A percentile compares a stretch with the other conserved stretches of the same genome.
Conservation (phyloP, 2,797 vertebrate species). For the Rousettus madagascariensis region DNA sequence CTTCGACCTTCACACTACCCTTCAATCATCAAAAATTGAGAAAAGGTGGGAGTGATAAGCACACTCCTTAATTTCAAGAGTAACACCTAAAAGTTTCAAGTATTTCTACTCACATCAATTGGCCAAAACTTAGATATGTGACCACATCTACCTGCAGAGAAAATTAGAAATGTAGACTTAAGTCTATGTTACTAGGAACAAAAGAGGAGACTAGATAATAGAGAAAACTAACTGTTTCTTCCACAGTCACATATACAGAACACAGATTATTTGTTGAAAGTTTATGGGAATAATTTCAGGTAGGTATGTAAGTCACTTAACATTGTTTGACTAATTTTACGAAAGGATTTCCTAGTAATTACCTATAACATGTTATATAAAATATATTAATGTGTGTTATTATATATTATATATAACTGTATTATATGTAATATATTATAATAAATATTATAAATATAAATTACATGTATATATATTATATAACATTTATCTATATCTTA, state of each 20-base stretch:
- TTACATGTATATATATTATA: background rate
- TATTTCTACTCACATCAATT: background rate
- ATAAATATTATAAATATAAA: background rate
- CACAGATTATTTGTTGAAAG: background rate
- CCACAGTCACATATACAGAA: background rate
- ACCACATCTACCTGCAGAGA: background rate
- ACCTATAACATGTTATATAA: background rate
- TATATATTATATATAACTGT: background rate
- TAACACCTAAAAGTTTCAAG: background rate
- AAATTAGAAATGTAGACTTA: background rate
- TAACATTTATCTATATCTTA: background rate
- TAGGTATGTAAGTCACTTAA: background rate
- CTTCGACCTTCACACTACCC: background rate
- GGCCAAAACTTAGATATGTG: background rate
- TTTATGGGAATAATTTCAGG: background rate
- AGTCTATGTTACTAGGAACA: background rate
- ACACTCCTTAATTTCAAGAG: background rate
- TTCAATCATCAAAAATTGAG: background rate
- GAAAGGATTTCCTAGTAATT: background rate
- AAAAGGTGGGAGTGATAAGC: background rate
- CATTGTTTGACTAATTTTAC: background rate
- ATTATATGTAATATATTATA: background rate
- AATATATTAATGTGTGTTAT: background rate
- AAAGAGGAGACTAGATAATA: background rate
- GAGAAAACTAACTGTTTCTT: background rate